Evolutionary conservation across 64 coral and sea anemone species (phyloP).

Genomic region (Montipora cactus): DNA sequence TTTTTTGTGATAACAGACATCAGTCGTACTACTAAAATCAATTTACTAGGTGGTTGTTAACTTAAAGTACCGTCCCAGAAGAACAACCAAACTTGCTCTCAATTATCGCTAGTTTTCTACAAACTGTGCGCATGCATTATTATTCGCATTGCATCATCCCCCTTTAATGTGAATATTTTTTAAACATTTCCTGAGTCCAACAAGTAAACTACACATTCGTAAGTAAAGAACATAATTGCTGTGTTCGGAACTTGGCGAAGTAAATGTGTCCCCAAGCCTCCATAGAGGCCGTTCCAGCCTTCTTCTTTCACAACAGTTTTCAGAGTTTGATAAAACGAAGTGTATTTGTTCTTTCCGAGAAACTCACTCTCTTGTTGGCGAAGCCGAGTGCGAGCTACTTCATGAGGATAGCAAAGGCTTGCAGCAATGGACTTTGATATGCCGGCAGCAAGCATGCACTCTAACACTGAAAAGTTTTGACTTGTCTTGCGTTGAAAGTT

Average conservation of each 20-base stretch:
- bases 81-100: too few relatives aligned
- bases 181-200: conserved; percentile 22
- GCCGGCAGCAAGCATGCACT: conserved; percentile 89
- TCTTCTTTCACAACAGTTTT: conserved; percentile 89
- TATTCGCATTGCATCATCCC: too few relatives aligned
- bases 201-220: conserved; percentile 86
- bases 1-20: too few relatives aligned
- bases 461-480: conserved; percentile 62
- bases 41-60: too few relatives aligned
- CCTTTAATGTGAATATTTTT: not conserved
- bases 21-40: too few relatives aligned
- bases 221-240: conserved; percentile 97
- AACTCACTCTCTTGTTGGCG: conserved; percentile 93
- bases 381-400: conserved; percentile 91
- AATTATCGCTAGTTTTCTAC: too few relatives aligned
- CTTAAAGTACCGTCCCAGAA: too few relatives aligned
- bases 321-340: conserved; percentile 86
- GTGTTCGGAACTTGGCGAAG: conserved; percentile 92
- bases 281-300: conserved; percentile 82
- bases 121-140: too few relatives aligned
- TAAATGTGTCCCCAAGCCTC: conserved; percentile 85
- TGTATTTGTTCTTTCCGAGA: conserved; percentile 81
- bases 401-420: conserved; percentile 90
- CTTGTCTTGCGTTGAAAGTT: conserved; percentile 63
- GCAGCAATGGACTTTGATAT: conserved; percentile 90